Conservation (phyloP, 2,888 invertebrate species). For the Microchrysa polita region DNA sequence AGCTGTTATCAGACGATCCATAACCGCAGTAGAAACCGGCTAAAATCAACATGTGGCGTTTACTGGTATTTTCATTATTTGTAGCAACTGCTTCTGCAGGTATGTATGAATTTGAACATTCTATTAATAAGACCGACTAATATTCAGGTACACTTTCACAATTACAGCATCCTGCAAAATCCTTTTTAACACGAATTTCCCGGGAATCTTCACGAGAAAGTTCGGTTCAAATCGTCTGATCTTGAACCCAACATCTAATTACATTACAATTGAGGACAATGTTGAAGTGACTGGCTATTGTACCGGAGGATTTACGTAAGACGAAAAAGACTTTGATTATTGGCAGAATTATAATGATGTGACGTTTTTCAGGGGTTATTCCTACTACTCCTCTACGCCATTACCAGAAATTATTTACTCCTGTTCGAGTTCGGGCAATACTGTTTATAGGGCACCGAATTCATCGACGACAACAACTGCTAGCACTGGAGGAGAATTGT, state of each 20-base stretch:
- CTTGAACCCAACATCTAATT: not conserved
- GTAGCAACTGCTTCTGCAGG: no score
- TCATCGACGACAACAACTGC: not conserved
- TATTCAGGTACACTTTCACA: no score
- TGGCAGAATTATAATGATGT: no score
- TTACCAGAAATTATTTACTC: not conserved
- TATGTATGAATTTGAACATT: no score
- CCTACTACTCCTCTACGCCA: not conserved
- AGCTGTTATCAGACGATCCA: no score
- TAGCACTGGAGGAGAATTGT: not conserved
- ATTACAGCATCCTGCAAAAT: conserved; percentile 11
- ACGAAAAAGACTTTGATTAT: no score
- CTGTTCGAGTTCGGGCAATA: not conserved
- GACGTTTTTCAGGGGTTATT: conserved; percentile 13
- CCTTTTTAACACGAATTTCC: not conserved
- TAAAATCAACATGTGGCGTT: no score
- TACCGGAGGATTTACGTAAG: conserved; percentile 13
- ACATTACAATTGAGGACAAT: not conserved
- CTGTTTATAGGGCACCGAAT: not conserved
- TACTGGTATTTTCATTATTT: no score
- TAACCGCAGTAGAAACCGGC: no score
- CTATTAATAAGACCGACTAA: no score
- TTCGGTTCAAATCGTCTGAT: conserved; percentile 32
- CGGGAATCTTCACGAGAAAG: conserved; percentile 20
- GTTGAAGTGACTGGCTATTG: not conserved